phyloP scores from a whole-genome alignment of 2,113 vertebrate genomes.

The Emydocephalus ijimae region DNA sequence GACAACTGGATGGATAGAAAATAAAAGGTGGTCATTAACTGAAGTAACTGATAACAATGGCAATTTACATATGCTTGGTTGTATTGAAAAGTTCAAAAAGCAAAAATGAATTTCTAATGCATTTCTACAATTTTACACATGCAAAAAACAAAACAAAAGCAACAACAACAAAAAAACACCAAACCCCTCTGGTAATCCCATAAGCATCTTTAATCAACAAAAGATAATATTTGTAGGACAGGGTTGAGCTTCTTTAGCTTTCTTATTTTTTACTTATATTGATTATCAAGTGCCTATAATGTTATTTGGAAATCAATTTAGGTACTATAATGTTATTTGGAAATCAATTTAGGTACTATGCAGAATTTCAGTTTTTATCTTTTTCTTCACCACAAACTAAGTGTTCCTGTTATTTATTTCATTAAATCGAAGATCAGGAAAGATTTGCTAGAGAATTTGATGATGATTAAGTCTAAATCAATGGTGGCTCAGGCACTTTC shows the following conservation, averaged over 20 bases:
- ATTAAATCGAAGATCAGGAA: constrained; percentile 25
- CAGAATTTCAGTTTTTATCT: not conserved
- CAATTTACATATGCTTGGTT: not conserved
- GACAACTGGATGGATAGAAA: not conserved
- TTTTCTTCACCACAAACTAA: constrained; percentile 17
- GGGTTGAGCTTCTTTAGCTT: not conserved
- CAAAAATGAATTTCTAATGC: not conserved
- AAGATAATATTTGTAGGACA: not conserved
- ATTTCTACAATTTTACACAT: not conserved
- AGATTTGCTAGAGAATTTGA: constrained; percentile 20
- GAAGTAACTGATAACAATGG: not conserved
- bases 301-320: not conserved
- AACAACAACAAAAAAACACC: not conserved
- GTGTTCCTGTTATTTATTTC: constrained; percentile 4
- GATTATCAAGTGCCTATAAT: not conserved
- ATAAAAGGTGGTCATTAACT: not conserved
- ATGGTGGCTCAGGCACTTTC: constrained; percentile 9
- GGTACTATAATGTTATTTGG: not conserved
- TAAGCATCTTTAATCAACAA: not conserved
- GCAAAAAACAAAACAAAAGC: too few species aligned
- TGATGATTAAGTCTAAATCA: constrained; percentile 23
- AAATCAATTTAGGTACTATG: not conserved
- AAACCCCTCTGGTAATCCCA: not conserved
- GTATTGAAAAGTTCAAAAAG: not conserved
- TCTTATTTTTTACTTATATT: not conserved